Evolutionary conservation across 2,797 vertebrate species (phyloP).

Genomic region (Myotis planiceps): DNA sequence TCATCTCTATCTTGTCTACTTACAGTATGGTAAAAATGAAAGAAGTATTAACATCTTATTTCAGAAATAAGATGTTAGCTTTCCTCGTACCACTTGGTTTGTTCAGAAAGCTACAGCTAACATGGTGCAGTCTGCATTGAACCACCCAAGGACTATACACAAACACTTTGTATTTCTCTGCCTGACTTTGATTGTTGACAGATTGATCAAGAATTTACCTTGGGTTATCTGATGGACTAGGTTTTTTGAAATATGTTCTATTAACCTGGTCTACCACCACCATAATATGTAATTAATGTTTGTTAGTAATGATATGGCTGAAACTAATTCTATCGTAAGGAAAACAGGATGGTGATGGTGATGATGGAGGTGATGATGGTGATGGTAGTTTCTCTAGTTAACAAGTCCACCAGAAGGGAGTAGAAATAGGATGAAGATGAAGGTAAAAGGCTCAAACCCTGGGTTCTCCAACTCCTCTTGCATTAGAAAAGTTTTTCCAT

Average conservation of each 20-base stretch:
- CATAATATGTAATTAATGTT: neutral
- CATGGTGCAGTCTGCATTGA: neutral
- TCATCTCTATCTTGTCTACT: slow-evolving; percentile 14
- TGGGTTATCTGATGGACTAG: neutral
- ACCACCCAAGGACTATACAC: neutral
- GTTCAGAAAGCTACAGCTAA: neutral
- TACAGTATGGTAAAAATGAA: slow-evolving; percentile 31
- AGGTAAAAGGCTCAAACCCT: neutral
- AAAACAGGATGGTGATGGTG: neutral
- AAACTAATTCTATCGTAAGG: neutral
- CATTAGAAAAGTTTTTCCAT: neutral
- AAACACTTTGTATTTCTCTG: neutral
- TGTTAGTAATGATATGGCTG: neutral
- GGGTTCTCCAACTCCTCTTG: neutral
- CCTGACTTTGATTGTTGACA: slow-evolving; percentile 1
- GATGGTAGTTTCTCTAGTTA: neutral
- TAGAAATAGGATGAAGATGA: neutral
- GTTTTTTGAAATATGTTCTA: neutral
- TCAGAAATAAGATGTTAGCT: neutral
- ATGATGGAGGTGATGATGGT: neutral
- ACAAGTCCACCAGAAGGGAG: slow-evolving; percentile 1
- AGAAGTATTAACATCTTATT: slow-evolving; percentile 18
- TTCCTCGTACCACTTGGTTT: slow-evolving; percentile 14
- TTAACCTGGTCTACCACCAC: neutral
- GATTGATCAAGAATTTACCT: slow-evolving; percentile 15